Conservation (phyloP, 2,888 invertebrate genomes). For the Dolichopus griseipennis region DNA sequence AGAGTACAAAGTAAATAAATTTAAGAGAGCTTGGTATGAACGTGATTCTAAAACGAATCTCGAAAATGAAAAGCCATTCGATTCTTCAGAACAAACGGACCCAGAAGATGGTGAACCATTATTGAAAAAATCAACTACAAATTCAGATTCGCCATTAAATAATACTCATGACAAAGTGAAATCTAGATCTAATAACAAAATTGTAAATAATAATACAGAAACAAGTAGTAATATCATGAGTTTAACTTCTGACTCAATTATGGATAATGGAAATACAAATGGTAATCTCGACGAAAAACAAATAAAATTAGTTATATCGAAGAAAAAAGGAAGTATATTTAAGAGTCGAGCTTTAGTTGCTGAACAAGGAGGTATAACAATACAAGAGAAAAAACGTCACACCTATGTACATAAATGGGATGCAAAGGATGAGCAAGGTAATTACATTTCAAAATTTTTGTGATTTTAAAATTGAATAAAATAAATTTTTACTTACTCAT, state of each 20-base stretch:
- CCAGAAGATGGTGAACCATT: slow-evolving; percentile 31
- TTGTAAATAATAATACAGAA: slow-evolving; percentile 18
- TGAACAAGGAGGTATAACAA: slow-evolving; percentile 40
- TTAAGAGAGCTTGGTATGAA: slow-evolving; percentile 38
- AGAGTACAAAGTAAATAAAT: slow-evolving; percentile 41
- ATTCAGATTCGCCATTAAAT: not conserved
- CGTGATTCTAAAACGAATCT: slow-evolving; percentile 20
- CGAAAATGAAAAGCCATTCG: slow-evolving; percentile 11
- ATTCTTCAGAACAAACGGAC: slow-evolving; percentile 12
- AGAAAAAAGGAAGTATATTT: slow-evolving; percentile 83
- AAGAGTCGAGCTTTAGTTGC: slow-evolving; percentile 67
- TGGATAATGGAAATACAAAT: slow-evolving; percentile 24
- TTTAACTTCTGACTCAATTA: slow-evolving; percentile 18
- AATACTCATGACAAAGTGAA: slow-evolving; percentile 15
- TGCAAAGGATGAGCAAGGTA: slow-evolving; percentile 50
- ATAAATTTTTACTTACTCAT: no score
- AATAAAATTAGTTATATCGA: slow-evolving; percentile 60
- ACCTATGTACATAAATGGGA: slow-evolving; percentile 86
- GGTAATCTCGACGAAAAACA: slow-evolving; percentile 44
- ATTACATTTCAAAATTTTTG: not conserved
- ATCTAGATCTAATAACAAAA: slow-evolving; percentile 17
- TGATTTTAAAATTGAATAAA: no score
- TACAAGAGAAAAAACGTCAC: slow-evolving; percentile 64
- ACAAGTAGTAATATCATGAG: slow-evolving; percentile 17
- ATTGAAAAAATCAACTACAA: slow-evolving; percentile 11